Evolutionary conservation across 2,888 invertebrate genomes (phyloP), one percentile per base, ranked within the genome.

Genomic region (Amiota minor): DNA sequence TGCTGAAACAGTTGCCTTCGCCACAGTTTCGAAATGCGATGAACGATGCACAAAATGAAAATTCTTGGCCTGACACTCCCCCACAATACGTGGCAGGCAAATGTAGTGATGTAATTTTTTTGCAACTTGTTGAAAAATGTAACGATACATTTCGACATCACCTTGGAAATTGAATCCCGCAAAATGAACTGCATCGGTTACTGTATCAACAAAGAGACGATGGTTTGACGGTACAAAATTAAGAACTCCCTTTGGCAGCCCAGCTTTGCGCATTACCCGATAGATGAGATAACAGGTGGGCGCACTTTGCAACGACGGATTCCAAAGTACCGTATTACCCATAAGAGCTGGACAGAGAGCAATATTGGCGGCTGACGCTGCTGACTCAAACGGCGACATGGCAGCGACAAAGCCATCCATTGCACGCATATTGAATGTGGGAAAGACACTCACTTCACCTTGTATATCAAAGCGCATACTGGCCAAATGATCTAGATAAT

Each of bases 381-480:
- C 73, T 9, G 77, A 77, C 45, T 77, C 77, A 14, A 78, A 77
- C 4, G 77, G 65, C 3, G 77, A 56, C 18, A 78, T 9, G 10
- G 77, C 78, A 1, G 76, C 77, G n/a, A 77, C 77, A 46, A 77
- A 78, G 9, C 77, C 77, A 55, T 77, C 77, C 61, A 78, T 65
- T 1, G 77, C 70, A 1, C 77, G 74, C 20, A 77, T 10, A 14
- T 75, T 68, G 3, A 78, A 72, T 49, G 71, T 77, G 46, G 77
- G 74, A 12, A 76, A 74, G 3, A 77, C 71, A 16, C 69, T 55
- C 11, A 59, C 64, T 6, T 78, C 59, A 12, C 76, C 76, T 35
- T 78, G 70, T 45, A 74, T 76, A 23, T 78, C 76, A 11, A 78
- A 78, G 46, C 77, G 72, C 12, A 77, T 46, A 2, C 71, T 69